Evolutionary conservation across 2,888 invertebrate genomes (phyloP).

Genomic region (Chirona hameri): DNA sequence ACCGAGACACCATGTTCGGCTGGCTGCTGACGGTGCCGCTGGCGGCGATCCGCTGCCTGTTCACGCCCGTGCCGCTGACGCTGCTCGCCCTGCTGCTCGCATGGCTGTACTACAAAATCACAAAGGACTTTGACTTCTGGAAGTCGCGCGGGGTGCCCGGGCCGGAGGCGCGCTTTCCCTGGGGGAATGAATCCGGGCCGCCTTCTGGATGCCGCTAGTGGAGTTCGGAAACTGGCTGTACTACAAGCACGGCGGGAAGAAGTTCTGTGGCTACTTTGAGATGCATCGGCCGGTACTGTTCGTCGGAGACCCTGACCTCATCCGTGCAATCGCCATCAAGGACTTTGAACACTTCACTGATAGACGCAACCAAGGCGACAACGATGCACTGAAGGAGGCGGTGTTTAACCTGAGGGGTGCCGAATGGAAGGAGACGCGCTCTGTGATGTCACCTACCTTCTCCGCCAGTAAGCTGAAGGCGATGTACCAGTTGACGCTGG

Average conservation of each 20-base stretch:
- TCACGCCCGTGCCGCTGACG: slow-evolving; percentile 43
- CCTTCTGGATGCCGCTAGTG: background rate
- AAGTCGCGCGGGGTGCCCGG: background rate
- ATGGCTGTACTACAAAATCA: background rate
- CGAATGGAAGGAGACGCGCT: slow-evolving; percentile 62
- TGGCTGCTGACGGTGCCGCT: too few relatives aligned
- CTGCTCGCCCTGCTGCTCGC: background rate
- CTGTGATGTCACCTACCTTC: too few relatives aligned
- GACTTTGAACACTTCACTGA: background rate
- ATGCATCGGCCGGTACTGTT: background rate
- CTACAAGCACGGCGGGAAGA: background rate
- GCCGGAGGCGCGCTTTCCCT: background rate
- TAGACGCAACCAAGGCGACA: background rate
- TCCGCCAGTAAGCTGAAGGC: too few relatives aligned
- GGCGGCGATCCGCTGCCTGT: background rate
- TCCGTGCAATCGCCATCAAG: background rate
- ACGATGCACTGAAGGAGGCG: background rate
- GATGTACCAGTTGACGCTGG: background rate
- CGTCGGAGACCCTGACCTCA: background rate
- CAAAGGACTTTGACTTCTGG: background rate
- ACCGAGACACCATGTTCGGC: too few relatives aligned
- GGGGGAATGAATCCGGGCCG: background rate
- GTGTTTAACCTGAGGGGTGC: slow-evolving; percentile 46
- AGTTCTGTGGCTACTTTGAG: background rate
- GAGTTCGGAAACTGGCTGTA: background rate